Evolutionary conservation across 2,113 vertebrate species (phyloP).

Genomic region (Panurus biarmicus): DNA sequence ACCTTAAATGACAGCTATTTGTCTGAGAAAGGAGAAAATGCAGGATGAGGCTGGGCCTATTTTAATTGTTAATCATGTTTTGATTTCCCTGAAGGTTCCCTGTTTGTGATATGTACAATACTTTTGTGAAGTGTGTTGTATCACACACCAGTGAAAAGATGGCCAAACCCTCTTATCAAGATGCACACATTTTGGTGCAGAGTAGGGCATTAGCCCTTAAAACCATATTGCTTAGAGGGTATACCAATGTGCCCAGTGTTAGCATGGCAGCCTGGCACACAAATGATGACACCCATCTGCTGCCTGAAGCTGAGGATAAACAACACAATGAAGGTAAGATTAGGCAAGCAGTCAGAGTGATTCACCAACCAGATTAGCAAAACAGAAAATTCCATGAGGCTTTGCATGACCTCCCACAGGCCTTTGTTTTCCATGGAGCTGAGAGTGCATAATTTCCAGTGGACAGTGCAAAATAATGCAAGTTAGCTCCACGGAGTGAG

Average conservation of each 20-base stretch:
- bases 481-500: neutral
- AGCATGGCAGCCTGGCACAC: neutral
- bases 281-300: neutral
- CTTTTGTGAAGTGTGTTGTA: neutral
- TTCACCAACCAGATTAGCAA: neutral
- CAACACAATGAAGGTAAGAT: slow-evolving; percentile 5
- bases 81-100: neutral
- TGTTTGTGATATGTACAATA: neutral
- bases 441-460: neutral
- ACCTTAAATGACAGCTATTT: neutral
- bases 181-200: neutral
- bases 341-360: neutral
- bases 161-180: neutral
- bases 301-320: no score
- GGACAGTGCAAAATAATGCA: neutral
- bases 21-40: neutral
- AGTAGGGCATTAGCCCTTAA: neutral
- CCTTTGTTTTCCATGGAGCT: slow-evolving; percentile 26
- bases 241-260: neutral
- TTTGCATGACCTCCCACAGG: neutral
- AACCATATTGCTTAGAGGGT: neutral
- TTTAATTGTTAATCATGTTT: neutral
- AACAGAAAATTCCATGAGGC: neutral
- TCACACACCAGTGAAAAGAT: neutral
- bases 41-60: neutral